phyloP scores from a whole-genome alignment of 2,113 vertebrate species.

The Noturus placidus region DNA sequence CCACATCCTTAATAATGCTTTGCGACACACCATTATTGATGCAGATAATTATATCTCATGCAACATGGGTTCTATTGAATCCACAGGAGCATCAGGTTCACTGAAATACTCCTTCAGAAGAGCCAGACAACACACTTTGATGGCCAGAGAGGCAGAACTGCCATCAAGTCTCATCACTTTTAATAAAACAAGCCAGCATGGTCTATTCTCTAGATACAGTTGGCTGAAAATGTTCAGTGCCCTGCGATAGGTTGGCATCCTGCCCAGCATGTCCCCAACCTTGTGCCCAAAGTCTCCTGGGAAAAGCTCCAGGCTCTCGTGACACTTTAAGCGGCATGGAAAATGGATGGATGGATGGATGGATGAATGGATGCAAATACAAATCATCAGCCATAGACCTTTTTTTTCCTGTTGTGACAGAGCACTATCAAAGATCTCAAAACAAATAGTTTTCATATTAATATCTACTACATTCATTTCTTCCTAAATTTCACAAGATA shows the following conservation, averaged over 20 bases:
- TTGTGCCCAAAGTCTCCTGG: no score
- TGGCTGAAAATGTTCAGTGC: background rate
- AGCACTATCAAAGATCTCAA: background rate
- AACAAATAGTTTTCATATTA: background rate
- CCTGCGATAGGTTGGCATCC: no score
- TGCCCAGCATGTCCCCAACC: no score
- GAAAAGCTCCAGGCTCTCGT: no score
- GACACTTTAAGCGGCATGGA: no score
- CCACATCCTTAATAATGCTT: slow-evolving; percentile 23
- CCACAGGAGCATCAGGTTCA: background rate
- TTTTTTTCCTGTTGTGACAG: background rate
- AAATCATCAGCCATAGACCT: background rate
- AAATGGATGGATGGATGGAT: background rate
- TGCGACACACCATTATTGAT: background rate
- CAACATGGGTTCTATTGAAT: background rate
- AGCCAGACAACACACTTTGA: background rate
- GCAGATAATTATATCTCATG: background rate
- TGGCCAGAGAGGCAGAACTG: background rate
- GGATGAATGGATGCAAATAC: background rate
- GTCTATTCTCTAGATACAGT: background rate
- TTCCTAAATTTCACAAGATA: background rate
- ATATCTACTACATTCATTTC: background rate
- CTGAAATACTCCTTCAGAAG: background rate
- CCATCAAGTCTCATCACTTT: background rate
- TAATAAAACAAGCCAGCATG: background rate